Evolutionary conservation across 1,140 invertebrate species (phyloP).

Genomic region (Pseudomyrmex gracilis): DNA sequence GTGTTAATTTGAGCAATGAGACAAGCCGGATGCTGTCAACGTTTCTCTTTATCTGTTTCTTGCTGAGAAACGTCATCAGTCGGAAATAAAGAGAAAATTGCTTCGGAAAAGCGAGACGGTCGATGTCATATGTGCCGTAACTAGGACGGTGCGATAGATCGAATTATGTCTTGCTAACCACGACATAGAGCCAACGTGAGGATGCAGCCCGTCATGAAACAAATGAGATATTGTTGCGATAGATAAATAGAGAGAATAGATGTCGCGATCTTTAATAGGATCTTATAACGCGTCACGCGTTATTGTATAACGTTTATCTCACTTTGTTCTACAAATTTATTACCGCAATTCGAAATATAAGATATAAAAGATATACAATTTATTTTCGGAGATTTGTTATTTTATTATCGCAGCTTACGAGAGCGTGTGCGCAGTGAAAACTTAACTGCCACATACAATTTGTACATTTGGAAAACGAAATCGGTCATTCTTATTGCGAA

Average conservation of each 20-base stretch:
- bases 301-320: conserved; percentile 30
- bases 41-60: conserved; percentile 5
- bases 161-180: conserved; percentile 49
- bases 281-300: conserved; percentile 27
- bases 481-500: too few species aligned
- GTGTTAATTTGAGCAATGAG: background rate
- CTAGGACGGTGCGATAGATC: conserved; percentile 25
- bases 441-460: too few species aligned
- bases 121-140: conserved; percentile 29
- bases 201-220: background rate
- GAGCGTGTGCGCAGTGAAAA: too few species aligned
- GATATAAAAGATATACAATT: conserved; percentile 3
- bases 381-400: background rate
- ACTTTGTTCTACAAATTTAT: conserved; percentile 24
- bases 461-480: too few species aligned
- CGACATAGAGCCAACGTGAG: conserved; percentile 21
- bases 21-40: background rate
- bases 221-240: conserved; percentile 33
- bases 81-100: conserved; percentile 32
- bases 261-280: conserved; percentile 22
- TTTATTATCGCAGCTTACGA: background rate
- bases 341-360: background rate
- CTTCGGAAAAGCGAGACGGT: conserved; percentile 14
- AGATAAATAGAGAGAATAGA: conserved; percentile 27
- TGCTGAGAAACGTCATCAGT: background rate